Conservation (phyloP, 2,888 invertebrate species). For the Eristalis intricaria region DNA sequence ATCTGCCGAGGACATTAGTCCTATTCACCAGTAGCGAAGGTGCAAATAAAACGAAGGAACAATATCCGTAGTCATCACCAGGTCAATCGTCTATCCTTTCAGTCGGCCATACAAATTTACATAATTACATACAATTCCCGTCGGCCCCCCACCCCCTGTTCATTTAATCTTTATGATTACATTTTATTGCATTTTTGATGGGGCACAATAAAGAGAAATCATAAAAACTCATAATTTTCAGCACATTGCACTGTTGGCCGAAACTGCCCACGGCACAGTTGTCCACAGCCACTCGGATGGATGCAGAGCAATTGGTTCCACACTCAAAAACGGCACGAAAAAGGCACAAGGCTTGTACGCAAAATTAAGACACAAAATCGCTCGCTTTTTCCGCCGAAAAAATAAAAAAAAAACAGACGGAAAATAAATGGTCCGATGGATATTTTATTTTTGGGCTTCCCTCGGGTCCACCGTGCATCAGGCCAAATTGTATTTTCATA, state of each 20-base stretch:
- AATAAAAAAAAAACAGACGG: not conserved
- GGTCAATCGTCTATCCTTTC: slow-evolving; percentile 39
- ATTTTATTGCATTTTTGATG: slow-evolving; percentile 68
- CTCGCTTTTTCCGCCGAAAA: slow-evolving; percentile 15
- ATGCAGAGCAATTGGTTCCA: slow-evolving; percentile 18
- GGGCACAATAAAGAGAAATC: slow-evolving; percentile 56
- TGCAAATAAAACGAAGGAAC: slow-evolving; percentile 14
- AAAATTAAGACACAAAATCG: slow-evolving; percentile 65
- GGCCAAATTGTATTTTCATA: not conserved
- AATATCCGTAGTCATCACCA: slow-evolving; percentile 18
- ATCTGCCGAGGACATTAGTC: slow-evolving; percentile 40
- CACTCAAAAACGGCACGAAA: not conserved
- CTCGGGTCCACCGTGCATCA: slow-evolving; percentile 5
- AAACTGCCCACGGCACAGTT: slow-evolving; percentile 17
- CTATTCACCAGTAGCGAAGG: slow-evolving; percentile 1
- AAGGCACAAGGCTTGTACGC: not conserved
- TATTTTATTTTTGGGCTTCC: slow-evolving; percentile 2
- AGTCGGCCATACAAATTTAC: slow-evolving; percentile 47
- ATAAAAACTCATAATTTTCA: slow-evolving; percentile 58
- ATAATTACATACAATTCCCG: slow-evolving; percentile 53
- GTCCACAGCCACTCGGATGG: slow-evolving; percentile 4
- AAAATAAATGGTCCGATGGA: not conserved
- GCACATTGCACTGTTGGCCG: slow-evolving; percentile 52
- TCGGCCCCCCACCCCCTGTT: not conserved
- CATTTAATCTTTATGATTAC: slow-evolving; percentile 53